These are phyloP conservation scores for Aspiorhynchus laticeps DNA, from an alignment of 2,113 vertebrate species.

Conservation along the genomic window DNA sequence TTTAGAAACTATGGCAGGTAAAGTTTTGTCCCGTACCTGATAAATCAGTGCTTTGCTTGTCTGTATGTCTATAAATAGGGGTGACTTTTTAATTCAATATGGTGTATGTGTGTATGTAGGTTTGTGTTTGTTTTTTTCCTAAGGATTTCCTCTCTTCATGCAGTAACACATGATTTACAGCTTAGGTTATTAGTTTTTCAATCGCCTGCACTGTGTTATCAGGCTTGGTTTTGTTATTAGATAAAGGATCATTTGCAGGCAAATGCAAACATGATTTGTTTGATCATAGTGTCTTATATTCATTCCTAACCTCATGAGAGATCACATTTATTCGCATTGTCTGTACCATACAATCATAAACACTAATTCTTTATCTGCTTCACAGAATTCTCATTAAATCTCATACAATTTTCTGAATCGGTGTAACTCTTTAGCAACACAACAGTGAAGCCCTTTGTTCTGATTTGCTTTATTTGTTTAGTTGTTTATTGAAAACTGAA, in stretches of 20 bases:
- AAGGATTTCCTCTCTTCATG: neutral
- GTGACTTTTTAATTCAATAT: neutral
- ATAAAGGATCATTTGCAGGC: slow-evolving; percentile 5
- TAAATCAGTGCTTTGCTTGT: neutral
- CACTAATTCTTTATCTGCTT: neutral
- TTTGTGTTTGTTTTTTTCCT: neutral
- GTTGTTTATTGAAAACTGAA: neutral
- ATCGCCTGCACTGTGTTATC: neutral
- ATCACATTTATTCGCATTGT: slow-evolving; percentile 21
- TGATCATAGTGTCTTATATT: slow-evolving; percentile 3
- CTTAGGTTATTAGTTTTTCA: slow-evolving; percentile 22
- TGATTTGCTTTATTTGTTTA: neutral
- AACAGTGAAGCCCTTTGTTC: neutral
- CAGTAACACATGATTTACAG: slow-evolving; percentile 6
- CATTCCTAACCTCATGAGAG: slow-evolving; percentile 36
- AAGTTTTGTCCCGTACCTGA: neutral
- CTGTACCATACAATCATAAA: neutral
- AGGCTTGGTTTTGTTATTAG: slow-evolving; percentile 18
- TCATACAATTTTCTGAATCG: neutral
- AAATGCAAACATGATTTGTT: slow-evolving; percentile 35
- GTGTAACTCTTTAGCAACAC: neutral
- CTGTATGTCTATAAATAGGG: neutral
- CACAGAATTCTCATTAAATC: neutral
- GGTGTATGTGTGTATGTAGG: neutral
- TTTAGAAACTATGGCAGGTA: neutral